A percentile compares a stretch with the other conserved stretches of the same genome.
Evolutionary conservation across 2,888 invertebrate species (phyloP).

Genomic region (Drosophila suboccidentalis): DNA sequence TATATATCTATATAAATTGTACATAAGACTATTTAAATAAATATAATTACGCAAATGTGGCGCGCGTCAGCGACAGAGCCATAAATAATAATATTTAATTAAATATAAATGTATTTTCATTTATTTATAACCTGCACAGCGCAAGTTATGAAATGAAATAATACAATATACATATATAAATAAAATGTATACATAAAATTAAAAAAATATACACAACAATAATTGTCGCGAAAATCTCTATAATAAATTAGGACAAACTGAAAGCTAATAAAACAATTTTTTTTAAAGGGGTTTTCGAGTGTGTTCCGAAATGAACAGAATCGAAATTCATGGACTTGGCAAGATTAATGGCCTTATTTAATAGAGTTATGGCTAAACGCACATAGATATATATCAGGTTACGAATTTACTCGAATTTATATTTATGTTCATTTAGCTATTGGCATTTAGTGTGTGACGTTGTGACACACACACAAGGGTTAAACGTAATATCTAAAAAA

Average conservation of each 20-base stretch:
- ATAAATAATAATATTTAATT: conserved; percentile 80
- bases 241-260: conserved; percentile 22
- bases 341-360: conserved; percentile 64
- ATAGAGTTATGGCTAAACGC: conserved; percentile 61
- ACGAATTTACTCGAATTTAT: conserved; percentile 2
- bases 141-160: conserved; percentile 44
- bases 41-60: conserved; percentile 68
- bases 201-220: conserved; percentile 4
- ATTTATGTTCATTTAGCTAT: not conserved
- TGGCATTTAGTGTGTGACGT: not conserved
- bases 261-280: conserved; percentile 25
- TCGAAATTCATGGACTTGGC: conserved; percentile 46
- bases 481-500: not conserved
- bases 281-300: not conserved
- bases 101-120: conserved; percentile 70
- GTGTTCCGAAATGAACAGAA: conserved; percentile 54
- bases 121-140: conserved; percentile 55
- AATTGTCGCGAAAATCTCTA: conserved; percentile 22
- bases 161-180: conserved; percentile 26
- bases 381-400: conserved; percentile 13
- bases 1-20: conserved; percentile 1
- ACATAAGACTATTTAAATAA: conserved; percentile 62
- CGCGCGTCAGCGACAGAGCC: conserved; percentile 47
- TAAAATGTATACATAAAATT: conserved; percentile 13
- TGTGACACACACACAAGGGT: conserved; percentile 4